These are phyloP conservation scores for Spea hammondii DNA, from an alignment of 2,797 vertebrate species.

Conservation along the genomic window DNA sequence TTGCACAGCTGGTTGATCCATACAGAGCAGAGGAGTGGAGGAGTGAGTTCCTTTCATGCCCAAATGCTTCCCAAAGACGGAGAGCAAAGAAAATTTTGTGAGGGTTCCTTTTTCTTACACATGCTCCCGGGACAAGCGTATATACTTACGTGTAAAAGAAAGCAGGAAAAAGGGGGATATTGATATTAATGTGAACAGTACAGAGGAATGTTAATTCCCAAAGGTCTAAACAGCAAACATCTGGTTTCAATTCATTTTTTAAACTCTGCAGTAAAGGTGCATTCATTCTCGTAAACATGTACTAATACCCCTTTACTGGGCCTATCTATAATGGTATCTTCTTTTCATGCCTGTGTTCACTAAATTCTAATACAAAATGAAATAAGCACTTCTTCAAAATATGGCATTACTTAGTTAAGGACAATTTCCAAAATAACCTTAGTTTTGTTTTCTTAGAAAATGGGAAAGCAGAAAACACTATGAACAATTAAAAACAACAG, in stretches of 20 bases:
- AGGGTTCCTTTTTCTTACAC: conserved; percentile 21
- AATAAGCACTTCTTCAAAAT: too few species aligned
- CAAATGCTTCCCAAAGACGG: conserved; percentile 36
- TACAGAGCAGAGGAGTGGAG: conserved; percentile 20
- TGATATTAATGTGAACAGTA: conserved; percentile 43
- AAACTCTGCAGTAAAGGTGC: conserved; percentile 11
- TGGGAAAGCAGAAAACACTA: neutral
- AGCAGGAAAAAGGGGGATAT: conserved; percentile 26
- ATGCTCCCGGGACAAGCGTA: conserved; percentile 30
- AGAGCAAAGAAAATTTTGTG: conserved; percentile 34
- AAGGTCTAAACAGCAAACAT: conserved; percentile 24
- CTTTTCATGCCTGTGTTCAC: too few species aligned
- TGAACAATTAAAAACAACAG: neutral
- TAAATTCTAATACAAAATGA: too few species aligned
- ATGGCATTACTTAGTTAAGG: neutral
- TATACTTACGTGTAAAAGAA: conserved; percentile 41
- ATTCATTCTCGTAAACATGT: conserved; percentile 19
- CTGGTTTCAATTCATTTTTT: conserved; percentile 23
- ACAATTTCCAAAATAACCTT: neutral
- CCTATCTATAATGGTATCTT: neutral
- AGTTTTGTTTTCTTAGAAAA: neutral
- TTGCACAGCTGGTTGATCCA: conserved; percentile 46
- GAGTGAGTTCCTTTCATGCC: conserved; percentile 36
- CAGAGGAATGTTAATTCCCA: conserved; percentile 31
- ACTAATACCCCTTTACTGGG: neutral